Evolutionary conservation across 2,113 vertebrate species (phyloP), one percentile per base, ranked within the genome.

Genomic region (Morone saxatilis): DNA sequence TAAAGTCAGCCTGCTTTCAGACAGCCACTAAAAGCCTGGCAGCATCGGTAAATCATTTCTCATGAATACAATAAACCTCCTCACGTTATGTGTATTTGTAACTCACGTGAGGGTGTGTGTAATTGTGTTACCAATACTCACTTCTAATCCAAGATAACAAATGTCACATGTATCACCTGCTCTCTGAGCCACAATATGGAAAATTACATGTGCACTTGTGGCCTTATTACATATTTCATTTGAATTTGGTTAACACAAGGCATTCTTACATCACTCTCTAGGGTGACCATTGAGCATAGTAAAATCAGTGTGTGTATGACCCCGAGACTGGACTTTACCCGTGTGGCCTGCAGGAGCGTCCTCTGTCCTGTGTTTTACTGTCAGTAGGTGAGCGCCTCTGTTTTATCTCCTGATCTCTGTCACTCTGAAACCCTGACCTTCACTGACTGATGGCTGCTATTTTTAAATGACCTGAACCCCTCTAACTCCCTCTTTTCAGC

Each of bases 381-480:
- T 81, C 68, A 67, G 50, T 57, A 20, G 47, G 43, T 56, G 63
- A 60, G 41, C 12, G 19, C 3, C n/a, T 66, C 38, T 48, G 57
- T 78, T 84, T 86, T 75, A 84, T 79, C 86, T 84, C 36, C 80
- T 71, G 31, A 41, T 38, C 56, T 67, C 40, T 86, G 68, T 68
- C 38, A 51, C 14, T 75, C 13, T 51, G 71, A 87, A 79, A 86
- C 87, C 77, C 65, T 87, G 87, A 86, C 84, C 87, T 57, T 66
- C 38, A 31, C 65, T 40, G 50, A 85, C 79, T 53, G 62, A 61
- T 66, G 51, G n/a, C 16, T 78, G 54, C 91, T 96, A 94, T 94
- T 95, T 96, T 94, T 94, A 95, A 90, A 89, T 78, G 91, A 93
- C 92, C 88, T 87, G 75, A 90, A 66, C 68, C 25, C 31, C 53